phyloP scores from a whole-genome alignment of 2,113 vertebrate genomes.

The Formicarius rufipectus region DNA sequence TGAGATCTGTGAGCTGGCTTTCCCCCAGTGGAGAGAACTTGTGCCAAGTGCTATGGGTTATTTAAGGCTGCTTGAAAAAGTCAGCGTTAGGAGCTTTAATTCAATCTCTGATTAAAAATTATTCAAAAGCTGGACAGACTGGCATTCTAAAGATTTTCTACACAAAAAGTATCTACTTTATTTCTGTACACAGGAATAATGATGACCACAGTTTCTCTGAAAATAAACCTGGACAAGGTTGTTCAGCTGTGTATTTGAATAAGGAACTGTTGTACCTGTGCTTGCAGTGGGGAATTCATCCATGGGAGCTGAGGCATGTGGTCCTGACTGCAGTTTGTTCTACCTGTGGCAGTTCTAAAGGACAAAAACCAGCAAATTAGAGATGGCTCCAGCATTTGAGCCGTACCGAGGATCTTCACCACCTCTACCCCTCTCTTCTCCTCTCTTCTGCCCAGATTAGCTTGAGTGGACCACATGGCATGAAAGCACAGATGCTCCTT shows the following conservation, averaged over 20 bases:
- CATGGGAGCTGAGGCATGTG: accelerated
- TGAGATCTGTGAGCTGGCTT: background rate
- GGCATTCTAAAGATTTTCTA: background rate
- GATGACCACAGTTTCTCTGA: background rate
- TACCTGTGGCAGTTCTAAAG: background rate
- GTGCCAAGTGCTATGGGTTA: background rate
- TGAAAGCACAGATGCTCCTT: background rate
- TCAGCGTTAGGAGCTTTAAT: background rate
- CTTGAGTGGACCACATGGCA: background rate
- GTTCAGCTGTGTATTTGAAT: background rate
- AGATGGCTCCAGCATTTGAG: background rate
- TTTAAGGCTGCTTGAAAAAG: background rate
- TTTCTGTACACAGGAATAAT: background rate
- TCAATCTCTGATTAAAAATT: background rate
- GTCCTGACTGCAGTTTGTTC: background rate
- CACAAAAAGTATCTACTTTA: background rate
- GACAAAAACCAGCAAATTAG: background rate
- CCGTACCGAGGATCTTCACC: background rate
- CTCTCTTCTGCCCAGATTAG: background rate
- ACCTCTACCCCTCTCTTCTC: background rate
- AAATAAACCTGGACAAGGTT: background rate
- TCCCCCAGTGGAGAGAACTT: background rate
- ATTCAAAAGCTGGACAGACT: background rate
- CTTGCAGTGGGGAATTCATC: background rate
- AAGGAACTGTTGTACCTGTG: background rate